These are phyloP conservation scores for Chironomus tentans DNA, from an alignment of 2,888 invertebrate species.

Conservation along the genomic window DNA sequence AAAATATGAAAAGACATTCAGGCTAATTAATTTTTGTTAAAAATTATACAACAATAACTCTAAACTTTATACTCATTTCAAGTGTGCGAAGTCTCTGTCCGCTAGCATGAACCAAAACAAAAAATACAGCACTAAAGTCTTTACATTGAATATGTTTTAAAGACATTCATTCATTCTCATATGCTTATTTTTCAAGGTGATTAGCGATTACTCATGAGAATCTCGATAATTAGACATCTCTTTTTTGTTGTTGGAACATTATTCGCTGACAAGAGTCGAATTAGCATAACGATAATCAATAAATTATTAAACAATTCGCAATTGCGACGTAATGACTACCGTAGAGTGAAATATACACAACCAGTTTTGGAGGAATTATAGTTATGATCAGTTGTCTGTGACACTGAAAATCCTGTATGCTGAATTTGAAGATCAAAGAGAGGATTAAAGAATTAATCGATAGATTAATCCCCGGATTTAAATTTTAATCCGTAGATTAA, in stretches of 20 bases:
- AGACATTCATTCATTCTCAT: background rate
- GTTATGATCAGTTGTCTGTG: too few species aligned
- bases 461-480: too few species aligned
- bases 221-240: background rate
- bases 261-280: background rate
- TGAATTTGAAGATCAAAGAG: too few species aligned
- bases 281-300: constrained; percentile 1
- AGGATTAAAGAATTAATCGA: too few species aligned
- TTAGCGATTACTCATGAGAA: background rate
- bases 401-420: too few species aligned
- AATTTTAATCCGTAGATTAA: too few species aligned
- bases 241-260: background rate
- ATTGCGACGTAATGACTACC: background rate
- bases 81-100: background rate
- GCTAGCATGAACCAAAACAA: background rate
- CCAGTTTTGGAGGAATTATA: too few species aligned
- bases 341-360: background rate
- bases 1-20: background rate
- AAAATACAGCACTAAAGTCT: background rate
- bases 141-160: background rate
- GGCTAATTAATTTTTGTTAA: background rate
- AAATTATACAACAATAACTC: background rate
- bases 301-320: background rate
- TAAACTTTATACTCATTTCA: background rate
- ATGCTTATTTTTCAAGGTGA: background rate